Evolutionary conservation across 2,888 invertebrate genomes (phyloP).

Genomic region (Apomyelois bistriatella): DNA sequence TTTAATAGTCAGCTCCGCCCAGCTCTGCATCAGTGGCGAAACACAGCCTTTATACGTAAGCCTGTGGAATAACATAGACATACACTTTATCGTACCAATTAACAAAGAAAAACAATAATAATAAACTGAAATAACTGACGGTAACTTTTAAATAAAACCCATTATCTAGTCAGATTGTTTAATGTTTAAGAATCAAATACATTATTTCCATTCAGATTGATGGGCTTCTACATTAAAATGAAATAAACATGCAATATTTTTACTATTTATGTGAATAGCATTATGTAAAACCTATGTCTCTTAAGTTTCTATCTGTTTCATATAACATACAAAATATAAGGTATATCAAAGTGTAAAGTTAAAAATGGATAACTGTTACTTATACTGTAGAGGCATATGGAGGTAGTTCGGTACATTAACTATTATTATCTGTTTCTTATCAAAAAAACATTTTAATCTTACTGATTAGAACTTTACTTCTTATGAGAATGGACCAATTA

Average conservation of each 20-base stretch:
- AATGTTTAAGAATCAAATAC: constrained; percentile 56
- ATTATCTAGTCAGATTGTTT: constrained; percentile 67
- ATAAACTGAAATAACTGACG: no score
- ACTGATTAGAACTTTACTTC: no score
- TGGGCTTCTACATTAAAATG: constrained; percentile 56
- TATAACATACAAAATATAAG: constrained; percentile 66
- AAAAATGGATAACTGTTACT: constrained; percentile 53
- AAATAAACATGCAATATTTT: constrained; percentile 53
- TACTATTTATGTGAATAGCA: constrained; percentile 32
- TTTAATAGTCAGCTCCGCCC: no score
- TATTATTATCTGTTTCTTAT: constrained; percentile 41
- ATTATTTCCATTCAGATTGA: constrained; percentile 56
- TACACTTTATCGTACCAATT: no score
- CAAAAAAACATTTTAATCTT: constrained; percentile 21
- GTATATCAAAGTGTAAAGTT: constrained; percentile 47
- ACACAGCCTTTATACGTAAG: no score
- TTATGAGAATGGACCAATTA: no score
- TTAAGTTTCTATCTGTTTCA: constrained; percentile 46
- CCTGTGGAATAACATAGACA: no score
- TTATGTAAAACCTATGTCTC: constrained; percentile 45
- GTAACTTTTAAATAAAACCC: neutral
- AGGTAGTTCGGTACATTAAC: constrained; percentile 69
- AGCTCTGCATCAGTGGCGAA: no score
- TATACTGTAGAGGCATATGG: constrained; percentile 68
- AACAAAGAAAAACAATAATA: no score